A percentile compares a stretch with the other conserved stretches of the same genome.
Conservation (phyloP, 2,888 invertebrate species). For the Anticlea derivata region DNA sequence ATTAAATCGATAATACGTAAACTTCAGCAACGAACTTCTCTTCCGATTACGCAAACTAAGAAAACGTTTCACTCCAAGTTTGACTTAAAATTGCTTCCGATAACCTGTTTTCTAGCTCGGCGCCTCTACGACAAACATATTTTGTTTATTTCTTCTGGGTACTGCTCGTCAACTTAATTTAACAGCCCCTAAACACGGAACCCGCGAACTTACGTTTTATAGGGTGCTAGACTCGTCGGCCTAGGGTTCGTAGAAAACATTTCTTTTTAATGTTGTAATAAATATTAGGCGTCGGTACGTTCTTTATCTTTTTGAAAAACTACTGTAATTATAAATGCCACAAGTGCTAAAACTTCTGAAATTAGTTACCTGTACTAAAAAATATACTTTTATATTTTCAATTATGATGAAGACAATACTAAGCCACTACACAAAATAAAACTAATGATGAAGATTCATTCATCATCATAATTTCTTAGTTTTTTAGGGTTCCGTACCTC, state of each 20-base stretch:
- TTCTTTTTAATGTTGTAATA: constrained; percentile 41
- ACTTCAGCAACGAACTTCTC: constrained; percentile 7
- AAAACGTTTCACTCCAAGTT: constrained; percentile 29
- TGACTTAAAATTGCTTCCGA: constrained; percentile 33
- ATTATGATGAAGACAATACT: too few relatives aligned
- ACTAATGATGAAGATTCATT: too few relatives aligned
- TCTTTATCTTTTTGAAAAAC: constrained; percentile 30
- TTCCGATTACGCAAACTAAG: constrained; percentile 21
- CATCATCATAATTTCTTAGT: too few relatives aligned
- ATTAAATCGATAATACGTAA: too few relatives aligned
- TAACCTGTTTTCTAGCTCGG: constrained; percentile 25
- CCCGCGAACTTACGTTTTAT: constrained; percentile 42
- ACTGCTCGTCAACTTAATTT: constrained; percentile 58
- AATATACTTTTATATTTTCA: too few relatives aligned
- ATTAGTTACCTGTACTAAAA: background rate
- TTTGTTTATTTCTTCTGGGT: constrained; percentile 38
- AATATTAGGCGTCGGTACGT: constrained; percentile 38
- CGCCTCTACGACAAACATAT: constrained; percentile 25
- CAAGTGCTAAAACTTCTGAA: constrained; percentile 2
- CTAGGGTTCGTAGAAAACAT: constrained; percentile 37
- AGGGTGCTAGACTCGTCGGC: constrained; percentile 45
- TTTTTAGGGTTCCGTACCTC: too few relatives aligned
- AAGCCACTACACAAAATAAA: too few relatives aligned
- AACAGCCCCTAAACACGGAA: constrained; percentile 64
- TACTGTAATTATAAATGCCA: constrained; percentile 8